Percentiles rank a stretch among this genome's conserved stretches.
Evolutionary conservation across 2,888 invertebrate species (phyloP).

Genomic region (Monopis laevigella): DNA sequence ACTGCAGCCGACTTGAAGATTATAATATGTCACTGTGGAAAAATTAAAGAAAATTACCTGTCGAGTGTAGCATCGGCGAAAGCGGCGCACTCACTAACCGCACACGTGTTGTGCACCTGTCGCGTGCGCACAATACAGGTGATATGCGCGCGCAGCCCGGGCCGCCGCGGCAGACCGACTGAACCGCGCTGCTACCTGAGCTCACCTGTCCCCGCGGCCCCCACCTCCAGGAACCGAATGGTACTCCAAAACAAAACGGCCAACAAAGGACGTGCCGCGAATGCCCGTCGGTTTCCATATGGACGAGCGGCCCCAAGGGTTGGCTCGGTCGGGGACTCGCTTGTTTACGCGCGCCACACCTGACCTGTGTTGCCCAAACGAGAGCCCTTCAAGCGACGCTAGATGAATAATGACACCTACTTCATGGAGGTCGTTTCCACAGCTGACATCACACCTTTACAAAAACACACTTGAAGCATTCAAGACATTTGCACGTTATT

Average conservation of each 20-base stretch:
- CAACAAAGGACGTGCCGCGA: constrained; percentile 66
- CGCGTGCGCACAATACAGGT: constrained; percentile 42
- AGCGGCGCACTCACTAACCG: constrained; percentile 62
- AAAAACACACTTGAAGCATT: too few relatives aligned
- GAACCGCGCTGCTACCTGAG: constrained; percentile 52
- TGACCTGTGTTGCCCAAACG: constrained; percentile 33
- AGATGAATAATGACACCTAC: too few relatives aligned
- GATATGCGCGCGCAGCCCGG: constrained; percentile 59
- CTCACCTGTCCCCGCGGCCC: constrained; percentile 54
- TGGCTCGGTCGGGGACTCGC: constrained; percentile 21
- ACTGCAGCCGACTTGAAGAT: not conserved
- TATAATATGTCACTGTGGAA: not conserved
- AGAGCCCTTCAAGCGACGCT: not conserved
- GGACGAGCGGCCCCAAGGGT: constrained; percentile 26
- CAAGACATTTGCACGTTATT: too few relatives aligned
- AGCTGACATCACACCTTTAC: too few relatives aligned
- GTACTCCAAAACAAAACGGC: constrained; percentile 65
- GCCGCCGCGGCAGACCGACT: constrained; percentile 50
- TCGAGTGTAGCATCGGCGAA: constrained; percentile 29
- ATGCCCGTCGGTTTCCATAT: constrained; percentile 46
- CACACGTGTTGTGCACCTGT: constrained; percentile 66
- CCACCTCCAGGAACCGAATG: constrained; percentile 64
- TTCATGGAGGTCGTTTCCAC: too few relatives aligned
- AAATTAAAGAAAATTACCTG: constrained; percentile 36
- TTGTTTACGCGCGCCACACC: constrained; percentile 45